A percentile compares a stretch with the other conserved stretches of the same genome.
Conservation (phyloP, 2,888 invertebrate genomes). For the Phasia obesa region DNA sequence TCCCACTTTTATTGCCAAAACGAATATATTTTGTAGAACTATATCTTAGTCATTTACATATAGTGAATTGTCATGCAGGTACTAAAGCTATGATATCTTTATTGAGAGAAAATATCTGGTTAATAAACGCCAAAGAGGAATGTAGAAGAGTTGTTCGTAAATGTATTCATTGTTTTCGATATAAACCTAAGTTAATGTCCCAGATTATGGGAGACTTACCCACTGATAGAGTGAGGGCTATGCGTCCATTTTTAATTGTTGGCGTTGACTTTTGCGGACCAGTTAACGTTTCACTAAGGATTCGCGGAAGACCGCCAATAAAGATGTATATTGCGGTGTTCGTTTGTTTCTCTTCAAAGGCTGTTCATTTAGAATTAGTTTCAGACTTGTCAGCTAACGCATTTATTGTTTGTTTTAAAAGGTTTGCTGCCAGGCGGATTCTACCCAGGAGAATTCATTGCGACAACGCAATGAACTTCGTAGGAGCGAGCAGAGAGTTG, state of each 20-base stretch:
- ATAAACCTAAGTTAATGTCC: neutral
- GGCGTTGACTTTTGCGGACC: too few relatives aligned
- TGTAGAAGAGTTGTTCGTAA: neutral
- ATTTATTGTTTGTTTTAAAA: slow-evolving; percentile 61
- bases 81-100: neutral
- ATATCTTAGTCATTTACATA: neutral
- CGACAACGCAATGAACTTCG: slow-evolving; percentile 66
- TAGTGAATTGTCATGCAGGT: neutral
- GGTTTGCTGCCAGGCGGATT: slow-evolving; percentile 50
- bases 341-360: neutral
- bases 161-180: neutral
- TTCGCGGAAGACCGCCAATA: neutral
- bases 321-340: slow-evolving; percentile 14
- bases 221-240: neutral
- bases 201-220: neutral
- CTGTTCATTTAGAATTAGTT: slow-evolving; percentile 2
- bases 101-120: neutral
- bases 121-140: too few relatives aligned
- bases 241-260: neutral
- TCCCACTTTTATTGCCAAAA: slow-evolving; percentile 1
- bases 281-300: slow-evolving; percentile 1
- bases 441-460: slow-evolving; percentile 49
- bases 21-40: neutral
- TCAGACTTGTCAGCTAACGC: neutral
- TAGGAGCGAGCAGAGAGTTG: slow-evolving; percentile 40